These are phyloP conservation scores for Drosophila parvula DNA, from an alignment of 1,140 invertebrate species.

Conservation along the genomic window DNA sequence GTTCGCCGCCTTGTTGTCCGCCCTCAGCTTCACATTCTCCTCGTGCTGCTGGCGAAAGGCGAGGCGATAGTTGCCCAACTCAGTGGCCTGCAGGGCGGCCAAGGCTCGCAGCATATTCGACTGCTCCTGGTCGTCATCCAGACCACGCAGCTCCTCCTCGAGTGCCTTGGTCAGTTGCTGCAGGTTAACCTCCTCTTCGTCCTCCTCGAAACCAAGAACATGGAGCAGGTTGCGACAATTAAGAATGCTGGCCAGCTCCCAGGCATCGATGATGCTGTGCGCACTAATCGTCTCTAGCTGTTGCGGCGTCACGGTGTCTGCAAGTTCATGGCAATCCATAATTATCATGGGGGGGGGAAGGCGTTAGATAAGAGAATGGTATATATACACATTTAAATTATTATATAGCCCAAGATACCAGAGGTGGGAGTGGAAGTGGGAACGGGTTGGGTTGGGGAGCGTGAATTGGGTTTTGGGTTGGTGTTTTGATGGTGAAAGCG, in stretches of 20 bases:
- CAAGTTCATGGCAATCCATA: conserved; percentile 32
- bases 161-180: conserved; percentile 89
- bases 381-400: conserved; percentile 49
- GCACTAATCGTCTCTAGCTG: conserved; percentile 80
- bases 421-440: conserved; percentile 13
- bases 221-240: conserved; percentile 87
- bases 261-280: conserved; percentile 88
- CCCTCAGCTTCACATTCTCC: conserved; percentile 90
- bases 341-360: conserved; percentile 3
- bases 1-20: conserved; percentile 92
- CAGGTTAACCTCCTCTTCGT: conserved; percentile 87
- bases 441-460: conserved; percentile 4
- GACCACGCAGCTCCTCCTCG: conserved; percentile 87
- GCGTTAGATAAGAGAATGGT: conserved; percentile 1
- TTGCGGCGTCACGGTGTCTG: conserved; percentile 71
- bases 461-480: conserved; percentile 3
- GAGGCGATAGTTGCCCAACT: conserved; percentile 86
- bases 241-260: conserved; percentile 89
- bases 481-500: conserved; percentile 28
- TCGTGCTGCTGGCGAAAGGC: conserved; percentile 88
- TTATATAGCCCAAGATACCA: conserved; percentile 70
- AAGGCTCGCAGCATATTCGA: conserved; percentile 85
- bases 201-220: conserved; percentile 88
- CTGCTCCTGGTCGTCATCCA: conserved; percentile 64
- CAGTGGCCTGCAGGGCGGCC: conserved; percentile 86